A percentile compares a stretch with the other conserved stretches of the same genome.
phyloP scores from a whole-genome alignment of 1,140 invertebrate genomes.

The Zaprionus gabonicus region DNA sequence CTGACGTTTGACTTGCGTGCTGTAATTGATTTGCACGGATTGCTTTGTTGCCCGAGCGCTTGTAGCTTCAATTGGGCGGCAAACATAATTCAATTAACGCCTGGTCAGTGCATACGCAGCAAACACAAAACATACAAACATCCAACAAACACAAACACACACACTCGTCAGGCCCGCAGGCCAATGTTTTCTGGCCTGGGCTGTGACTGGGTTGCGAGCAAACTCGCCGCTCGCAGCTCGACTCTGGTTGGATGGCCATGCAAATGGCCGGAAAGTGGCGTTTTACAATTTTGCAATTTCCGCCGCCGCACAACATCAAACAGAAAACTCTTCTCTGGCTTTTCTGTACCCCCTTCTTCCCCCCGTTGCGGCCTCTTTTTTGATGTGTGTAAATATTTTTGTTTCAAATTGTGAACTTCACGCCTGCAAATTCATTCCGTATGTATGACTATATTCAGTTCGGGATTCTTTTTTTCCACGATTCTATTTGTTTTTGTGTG shows the following conservation, averaged over 20 bases:
- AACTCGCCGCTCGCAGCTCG: conserved; percentile 13
- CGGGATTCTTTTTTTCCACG: not conserved
- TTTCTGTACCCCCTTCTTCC: not conserved
- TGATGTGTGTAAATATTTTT: conserved; percentile 72
- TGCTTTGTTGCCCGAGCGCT: conserved; percentile 46
- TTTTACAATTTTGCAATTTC: conserved; percentile 79
- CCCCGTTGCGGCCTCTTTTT: conserved; percentile 23
- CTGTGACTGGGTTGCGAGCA: conserved; percentile 15
- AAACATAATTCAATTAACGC: conserved; percentile 82
- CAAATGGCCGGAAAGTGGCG: conserved; percentile 78
- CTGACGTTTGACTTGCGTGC: conserved; percentile 20
- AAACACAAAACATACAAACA: conserved; percentile 26
- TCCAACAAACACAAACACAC: not conserved
- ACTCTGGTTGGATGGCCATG: conserved; percentile 28
- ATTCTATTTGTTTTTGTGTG: conserved; percentile 9
- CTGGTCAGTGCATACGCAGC: conserved; percentile 56
- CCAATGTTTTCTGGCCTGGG: conserved; percentile 8
- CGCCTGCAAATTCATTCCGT: conserved; percentile 28
- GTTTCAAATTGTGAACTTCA: conserved; percentile 45
- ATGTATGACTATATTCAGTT: conserved; percentile 5
- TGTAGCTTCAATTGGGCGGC: conserved; percentile 69
- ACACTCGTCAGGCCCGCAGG: conserved; percentile 3
- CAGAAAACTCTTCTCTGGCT: conserved; percentile 56
- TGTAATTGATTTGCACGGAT: conserved; percentile 24
- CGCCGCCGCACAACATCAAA: conserved; percentile 74